phyloP scores from a whole-genome alignment of 2,888 invertebrate genomes.

The Rambutsinella grinnellia region DNA sequence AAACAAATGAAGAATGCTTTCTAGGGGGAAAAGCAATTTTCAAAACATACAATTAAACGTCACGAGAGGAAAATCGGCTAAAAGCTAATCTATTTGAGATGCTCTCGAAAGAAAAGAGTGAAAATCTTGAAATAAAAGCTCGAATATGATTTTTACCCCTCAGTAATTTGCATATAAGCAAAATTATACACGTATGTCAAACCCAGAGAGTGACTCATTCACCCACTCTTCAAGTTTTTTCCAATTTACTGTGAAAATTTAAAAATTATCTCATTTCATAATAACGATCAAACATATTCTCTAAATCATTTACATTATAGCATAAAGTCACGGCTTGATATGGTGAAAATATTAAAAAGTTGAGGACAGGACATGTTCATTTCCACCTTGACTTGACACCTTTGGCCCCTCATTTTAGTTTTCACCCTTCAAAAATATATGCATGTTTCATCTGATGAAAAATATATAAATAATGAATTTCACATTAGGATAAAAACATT shows the following conservation, averaged over 20 bases:
- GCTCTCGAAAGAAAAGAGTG: too few species aligned
- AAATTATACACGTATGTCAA: neutral
- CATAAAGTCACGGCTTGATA: too few species aligned
- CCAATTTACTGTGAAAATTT: constrained; percentile 8
- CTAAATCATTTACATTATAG: constrained; percentile 12
- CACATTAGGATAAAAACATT: neutral
- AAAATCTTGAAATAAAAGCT: too few species aligned
- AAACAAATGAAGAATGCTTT: too few species aligned
- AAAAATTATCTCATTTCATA: too few species aligned
- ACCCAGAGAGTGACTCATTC: neutral
- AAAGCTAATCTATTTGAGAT: too few species aligned
- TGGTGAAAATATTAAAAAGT: constrained; percentile 7
- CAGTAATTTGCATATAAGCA: neutral
- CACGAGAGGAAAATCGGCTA: too few species aligned
- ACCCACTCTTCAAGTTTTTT: neutral
- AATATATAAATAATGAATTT: neutral
- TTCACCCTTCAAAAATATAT: neutral
- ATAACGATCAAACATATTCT: constrained; percentile 34
- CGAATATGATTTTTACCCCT: too few species aligned
- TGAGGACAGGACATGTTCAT: constrained; percentile 14
- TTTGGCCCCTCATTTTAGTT: constrained; percentile 17
- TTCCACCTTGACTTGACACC: constrained; percentile 37
- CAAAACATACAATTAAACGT: too few species aligned
- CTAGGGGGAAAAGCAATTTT: too few species aligned
- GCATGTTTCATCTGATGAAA: neutral